Conservation (phyloP, 2,888 invertebrate species). For the Cotesia congregata region DNA sequence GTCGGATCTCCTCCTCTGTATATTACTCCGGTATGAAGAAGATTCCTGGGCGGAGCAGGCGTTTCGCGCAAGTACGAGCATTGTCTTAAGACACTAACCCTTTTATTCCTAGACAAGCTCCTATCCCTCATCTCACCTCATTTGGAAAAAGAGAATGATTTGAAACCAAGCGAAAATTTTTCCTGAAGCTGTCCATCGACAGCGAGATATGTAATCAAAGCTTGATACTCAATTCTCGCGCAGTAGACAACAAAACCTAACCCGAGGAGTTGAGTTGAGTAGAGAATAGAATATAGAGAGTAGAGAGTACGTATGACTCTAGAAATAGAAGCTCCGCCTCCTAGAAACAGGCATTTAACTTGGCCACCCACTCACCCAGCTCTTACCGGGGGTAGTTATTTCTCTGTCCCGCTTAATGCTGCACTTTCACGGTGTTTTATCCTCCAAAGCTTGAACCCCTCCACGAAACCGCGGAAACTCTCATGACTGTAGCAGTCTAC, state of each 20-base stretch:
- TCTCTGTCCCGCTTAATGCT: slow-evolving; percentile 40
- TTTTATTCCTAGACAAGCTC: slow-evolving; percentile 7
- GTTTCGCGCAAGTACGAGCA: slow-evolving; percentile 53
- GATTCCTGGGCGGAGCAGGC: slow-evolving; percentile 48
- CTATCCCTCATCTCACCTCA: neutral
- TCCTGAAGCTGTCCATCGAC: no score
- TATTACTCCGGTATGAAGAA: slow-evolving; percentile 18
- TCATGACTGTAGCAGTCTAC: slow-evolving; percentile 2
- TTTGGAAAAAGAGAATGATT: no score
- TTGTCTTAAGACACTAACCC: slow-evolving; percentile 38
- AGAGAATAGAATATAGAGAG: neutral
- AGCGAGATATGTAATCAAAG: neutral
- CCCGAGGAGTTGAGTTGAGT: neutral
- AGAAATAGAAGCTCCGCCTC: slow-evolving; percentile 65
- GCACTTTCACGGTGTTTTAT: slow-evolving; percentile 32
- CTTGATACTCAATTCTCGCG: neutral
- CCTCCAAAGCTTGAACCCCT: slow-evolving; percentile 24
- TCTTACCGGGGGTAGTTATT: slow-evolving; percentile 40
- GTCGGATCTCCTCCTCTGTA: slow-evolving; percentile 49
- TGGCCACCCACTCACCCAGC: slow-evolving; percentile 47
- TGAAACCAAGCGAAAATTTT: no score
- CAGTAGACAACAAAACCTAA: slow-evolving; percentile 26
- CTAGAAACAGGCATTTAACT: slow-evolving; percentile 56
- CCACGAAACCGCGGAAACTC: slow-evolving; percentile 14
- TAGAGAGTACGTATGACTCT: slow-evolving; percentile 30